Conservation (phyloP, 2,888 invertebrate species). For the Athetis lepigone region DNA sequence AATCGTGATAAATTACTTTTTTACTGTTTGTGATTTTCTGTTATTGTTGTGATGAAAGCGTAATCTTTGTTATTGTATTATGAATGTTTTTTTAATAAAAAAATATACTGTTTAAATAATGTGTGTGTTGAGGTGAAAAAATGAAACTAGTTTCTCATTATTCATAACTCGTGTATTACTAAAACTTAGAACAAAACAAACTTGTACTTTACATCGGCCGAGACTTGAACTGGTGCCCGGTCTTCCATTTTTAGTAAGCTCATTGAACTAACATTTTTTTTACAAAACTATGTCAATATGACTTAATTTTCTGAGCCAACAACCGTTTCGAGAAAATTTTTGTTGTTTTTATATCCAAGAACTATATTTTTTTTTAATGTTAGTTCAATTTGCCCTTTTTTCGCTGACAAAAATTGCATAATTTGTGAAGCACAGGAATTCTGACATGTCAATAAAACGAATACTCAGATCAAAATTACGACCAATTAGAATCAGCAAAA, state of each 20-base stretch:
- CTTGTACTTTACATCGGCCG: slow-evolving; percentile 61
- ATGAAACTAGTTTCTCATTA: slow-evolving; percentile 42
- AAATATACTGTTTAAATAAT: too few species aligned
- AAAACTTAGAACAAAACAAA: slow-evolving; percentile 65
- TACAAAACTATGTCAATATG: slow-evolving; percentile 22
- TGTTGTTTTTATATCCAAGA: not conserved
- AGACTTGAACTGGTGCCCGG: slow-evolving; percentile 30
- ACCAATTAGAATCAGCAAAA: slow-evolving; percentile 39
- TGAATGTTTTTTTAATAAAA: too few species aligned
- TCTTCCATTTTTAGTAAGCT: slow-evolving; percentile 19
- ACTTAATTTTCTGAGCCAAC: slow-evolving; percentile 8
- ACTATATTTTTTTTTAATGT: slow-evolving; percentile 14
- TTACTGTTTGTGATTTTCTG: too few species aligned
- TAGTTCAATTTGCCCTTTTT: slow-evolving; percentile 35
- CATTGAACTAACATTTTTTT: slow-evolving; percentile 45
- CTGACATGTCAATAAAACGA: not conserved
- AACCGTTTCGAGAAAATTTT: slow-evolving; percentile 25
- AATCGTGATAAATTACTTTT: not conserved
- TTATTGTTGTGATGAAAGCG: too few species aligned
- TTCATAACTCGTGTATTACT: slow-evolving; percentile 63
- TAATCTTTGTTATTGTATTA: too few species aligned
- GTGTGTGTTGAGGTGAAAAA: slow-evolving; percentile 28
- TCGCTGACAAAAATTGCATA: slow-evolving; percentile 26
- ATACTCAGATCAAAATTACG: slow-evolving; percentile 2
- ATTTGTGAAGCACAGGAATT: not conserved